These are phyloP conservation scores for Aurelia sp. DNA, from an alignment of 30 jellyfish, hydroid and myxozoan species.

Conservation along the genomic window DNA sequence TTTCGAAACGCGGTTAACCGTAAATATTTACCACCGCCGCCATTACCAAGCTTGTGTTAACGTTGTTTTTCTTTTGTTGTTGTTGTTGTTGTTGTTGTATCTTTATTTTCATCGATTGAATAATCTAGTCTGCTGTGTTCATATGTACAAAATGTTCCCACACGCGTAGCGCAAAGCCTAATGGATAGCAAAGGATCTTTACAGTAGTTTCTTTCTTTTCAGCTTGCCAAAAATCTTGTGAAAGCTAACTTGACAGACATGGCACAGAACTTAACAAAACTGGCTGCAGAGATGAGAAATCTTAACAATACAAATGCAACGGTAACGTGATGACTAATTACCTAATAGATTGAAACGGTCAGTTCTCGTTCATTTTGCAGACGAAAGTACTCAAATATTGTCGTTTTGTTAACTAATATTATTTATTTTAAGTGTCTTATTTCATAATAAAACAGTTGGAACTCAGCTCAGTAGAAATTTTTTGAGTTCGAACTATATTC, in stretches of 20 bases:
- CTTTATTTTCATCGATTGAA: too few relatives aligned
- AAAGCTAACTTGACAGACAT: constrained; percentile 45
- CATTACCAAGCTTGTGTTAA: too few relatives aligned
- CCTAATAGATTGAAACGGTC: not conserved
- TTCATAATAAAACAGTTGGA: too few relatives aligned
- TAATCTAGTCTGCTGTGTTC: too few relatives aligned
- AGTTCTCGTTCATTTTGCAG: not conserved
- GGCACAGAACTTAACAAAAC: constrained; percentile 34
- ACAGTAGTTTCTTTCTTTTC: not conserved
- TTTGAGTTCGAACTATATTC: too few relatives aligned
- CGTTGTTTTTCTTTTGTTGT: too few relatives aligned
- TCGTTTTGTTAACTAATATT: not conserved
- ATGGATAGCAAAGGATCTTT: not conserved
- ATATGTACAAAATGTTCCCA: too few relatives aligned
- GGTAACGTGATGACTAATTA: constrained; percentile 3
- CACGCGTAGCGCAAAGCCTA: not conserved
- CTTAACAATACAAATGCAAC: constrained; percentile 25
- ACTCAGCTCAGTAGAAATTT: too few relatives aligned
- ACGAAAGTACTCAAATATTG: not conserved
- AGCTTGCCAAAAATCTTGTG: constrained; percentile 59
- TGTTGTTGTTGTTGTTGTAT: too few relatives aligned
- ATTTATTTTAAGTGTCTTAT: too few relatives aligned
- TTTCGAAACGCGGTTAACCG: too few relatives aligned
- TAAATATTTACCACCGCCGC: too few relatives aligned
- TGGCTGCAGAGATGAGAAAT: constrained; percentile 9